Percentiles rank a stretch among this genome's conserved stretches.
Evolutionary conservation across 2,888 invertebrate genomes (phyloP).

Genomic region (Chaetogeoica ovagalla): DNA sequence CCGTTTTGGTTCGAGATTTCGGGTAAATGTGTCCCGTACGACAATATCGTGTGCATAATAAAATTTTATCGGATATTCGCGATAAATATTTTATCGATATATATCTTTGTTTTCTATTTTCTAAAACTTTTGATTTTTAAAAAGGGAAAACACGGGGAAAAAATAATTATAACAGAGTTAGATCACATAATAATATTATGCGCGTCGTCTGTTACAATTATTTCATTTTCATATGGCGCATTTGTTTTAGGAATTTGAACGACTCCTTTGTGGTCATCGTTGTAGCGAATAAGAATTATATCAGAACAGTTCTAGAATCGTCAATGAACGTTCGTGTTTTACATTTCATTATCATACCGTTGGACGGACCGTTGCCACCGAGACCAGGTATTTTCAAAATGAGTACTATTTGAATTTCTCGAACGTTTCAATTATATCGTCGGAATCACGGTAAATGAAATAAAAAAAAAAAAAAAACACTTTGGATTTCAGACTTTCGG

Average conservation of each 20-base stretch:
- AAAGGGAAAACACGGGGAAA: too few species aligned
- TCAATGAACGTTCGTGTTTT: conserved; percentile 12
- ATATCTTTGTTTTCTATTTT: too few species aligned
- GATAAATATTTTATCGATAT: too few species aligned
- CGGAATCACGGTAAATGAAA: too few species aligned
- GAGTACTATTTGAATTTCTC: too few species aligned
- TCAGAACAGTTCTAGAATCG: conserved; percentile 25
- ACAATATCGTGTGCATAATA: too few species aligned
- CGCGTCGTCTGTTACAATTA: not conserved
- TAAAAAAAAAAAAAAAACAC: too few species aligned
- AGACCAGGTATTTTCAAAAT: conserved; percentile 19
- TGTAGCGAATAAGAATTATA: not conserved
- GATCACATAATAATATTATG: too few species aligned
- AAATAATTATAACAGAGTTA: too few species aligned
- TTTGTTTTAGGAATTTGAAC: conserved; percentile 31
- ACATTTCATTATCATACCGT: conserved; percentile 44
- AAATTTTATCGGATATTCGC: too few species aligned
- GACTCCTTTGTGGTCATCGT: conserved; percentile 32
- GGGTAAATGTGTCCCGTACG: conserved; percentile 3
- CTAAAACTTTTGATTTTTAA: too few species aligned
- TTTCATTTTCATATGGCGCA: not conserved
- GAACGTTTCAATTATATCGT: too few species aligned
- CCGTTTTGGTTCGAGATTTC: not conserved
- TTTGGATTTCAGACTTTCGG: conserved; percentile 31
- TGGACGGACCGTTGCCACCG: conserved; percentile 31